A percentile compares a stretch with the other conserved stretches of the same genome.
Conservation (phyloP, 1,140 invertebrate genomes). For the Palaemon carinicauda region DNA sequence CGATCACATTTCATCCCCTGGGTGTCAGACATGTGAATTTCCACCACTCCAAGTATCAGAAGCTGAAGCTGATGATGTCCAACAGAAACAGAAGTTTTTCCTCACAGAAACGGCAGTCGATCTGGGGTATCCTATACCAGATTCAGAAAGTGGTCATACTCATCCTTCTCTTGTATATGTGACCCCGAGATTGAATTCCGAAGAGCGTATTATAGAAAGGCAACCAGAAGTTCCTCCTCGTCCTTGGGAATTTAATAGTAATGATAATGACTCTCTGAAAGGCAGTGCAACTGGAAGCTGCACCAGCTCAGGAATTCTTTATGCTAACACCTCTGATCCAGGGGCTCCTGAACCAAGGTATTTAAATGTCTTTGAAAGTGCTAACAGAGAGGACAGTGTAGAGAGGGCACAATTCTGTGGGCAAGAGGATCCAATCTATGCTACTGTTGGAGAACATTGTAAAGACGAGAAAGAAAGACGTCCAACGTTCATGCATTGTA, state of each 20-base stretch:
- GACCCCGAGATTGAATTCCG: neutral
- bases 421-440: constrained; percentile 35
- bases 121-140: neutral
- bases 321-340: constrained; percentile 39
- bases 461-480: neutral
- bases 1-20: too few species aligned
- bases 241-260: neutral
- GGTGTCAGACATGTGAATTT: too few species aligned
- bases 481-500: too few species aligned
- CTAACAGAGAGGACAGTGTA: neutral
- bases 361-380: constrained; percentile 34
- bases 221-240: neutral
- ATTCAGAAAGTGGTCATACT: neutral
- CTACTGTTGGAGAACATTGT: constrained; percentile 8
- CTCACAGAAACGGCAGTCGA: too few species aligned
- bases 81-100: too few species aligned
- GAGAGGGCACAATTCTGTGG: neutral
- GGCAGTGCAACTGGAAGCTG: neutral
- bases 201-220: neutral
- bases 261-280: constrained; percentile 12
- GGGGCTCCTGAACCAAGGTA: constrained; percentile 33
- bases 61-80: too few species aligned
- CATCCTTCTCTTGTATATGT: neutral
- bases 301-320: constrained; percentile 14
- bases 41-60: too few species aligned